Evolutionary conservation across 1,140 invertebrate genomes (phyloP), one percentile per base, ranked within the genome.

Genomic region (Drepana arcuata): DNA sequence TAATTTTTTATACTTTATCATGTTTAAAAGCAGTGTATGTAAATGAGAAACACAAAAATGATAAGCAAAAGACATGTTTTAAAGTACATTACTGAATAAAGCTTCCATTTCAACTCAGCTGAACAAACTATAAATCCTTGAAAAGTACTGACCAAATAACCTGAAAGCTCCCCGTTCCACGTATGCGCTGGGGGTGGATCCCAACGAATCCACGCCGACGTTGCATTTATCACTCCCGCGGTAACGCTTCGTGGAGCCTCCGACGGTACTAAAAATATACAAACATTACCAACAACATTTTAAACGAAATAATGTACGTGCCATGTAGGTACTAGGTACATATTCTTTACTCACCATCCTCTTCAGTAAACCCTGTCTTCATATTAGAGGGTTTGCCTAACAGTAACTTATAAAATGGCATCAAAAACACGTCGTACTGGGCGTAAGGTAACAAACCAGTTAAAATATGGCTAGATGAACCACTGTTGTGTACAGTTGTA

Each of bases 371-470:
- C 24, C 89, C 88, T 41, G 85, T 86, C 54, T 86, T 86, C 46
- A 90, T 88, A 77, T 93, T 93, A n/a, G 91, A 93, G 35, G 92
- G 91, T 73, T 90, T 88, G 10, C 91, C 91, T 73, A 92, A 87
- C 28, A 93, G 85, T 50, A 88, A 86, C 66, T 91, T 92, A 70
- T 91, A 91, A 75, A 91, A 93, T 30, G 92, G 92, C 60, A 93
- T 87, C 43, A 93, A 84, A 77, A 93, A 93, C 71, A 93, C 89
- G 74, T 92, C 87, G 74, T 93, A 93, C 45, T 88, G 84, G 31
- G 89, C 86, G 74, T 89, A 92, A 55, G 91, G 90, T 37, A 87
- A 79, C 39, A 93, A 85, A 24, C 88, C 89, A 45, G 88, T 90
- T 34, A 93, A 55, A 32, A 83, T 52, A 39, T 83, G 73, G 62